phyloP scores from a whole-genome alignment of 2,797 vertebrate species.

The Callimico goeldii region DNA sequence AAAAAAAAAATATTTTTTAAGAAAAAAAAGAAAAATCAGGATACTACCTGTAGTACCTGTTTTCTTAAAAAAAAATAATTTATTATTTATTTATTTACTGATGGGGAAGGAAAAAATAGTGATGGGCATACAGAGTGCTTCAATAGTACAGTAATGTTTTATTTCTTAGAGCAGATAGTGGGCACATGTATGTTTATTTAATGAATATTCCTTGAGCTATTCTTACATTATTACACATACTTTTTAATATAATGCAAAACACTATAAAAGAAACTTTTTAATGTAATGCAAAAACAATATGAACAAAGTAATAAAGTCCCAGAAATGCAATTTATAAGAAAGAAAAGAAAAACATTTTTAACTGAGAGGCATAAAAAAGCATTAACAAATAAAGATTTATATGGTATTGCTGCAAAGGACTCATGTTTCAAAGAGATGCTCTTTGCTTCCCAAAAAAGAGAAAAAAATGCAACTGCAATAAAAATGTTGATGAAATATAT shows the following conservation, averaged over 20 bases:
- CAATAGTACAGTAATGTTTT: neutral
- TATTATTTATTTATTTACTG: neutral
- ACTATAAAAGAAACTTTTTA: neutral
- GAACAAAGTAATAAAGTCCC: constrained; percentile 24
- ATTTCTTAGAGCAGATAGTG: neutral
- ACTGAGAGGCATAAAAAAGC: neutral
- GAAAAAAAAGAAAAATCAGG: neutral
- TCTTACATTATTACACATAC: neutral
- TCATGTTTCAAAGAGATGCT: neutral
- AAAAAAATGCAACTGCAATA: neutral
- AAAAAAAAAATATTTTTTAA: too few species aligned
- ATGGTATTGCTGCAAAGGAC: neutral
- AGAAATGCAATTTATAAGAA: constrained; percentile 33
- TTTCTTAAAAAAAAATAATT: neutral
- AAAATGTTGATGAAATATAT: neutral
- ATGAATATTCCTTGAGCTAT: neutral
- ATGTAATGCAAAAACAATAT: constrained; percentile 19
- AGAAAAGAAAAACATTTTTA: neutral
- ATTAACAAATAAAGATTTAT: constrained; percentile 8
- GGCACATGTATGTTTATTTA: neutral
- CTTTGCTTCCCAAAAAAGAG: neutral
- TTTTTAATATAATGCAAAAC: neutral
- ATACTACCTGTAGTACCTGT: neutral
- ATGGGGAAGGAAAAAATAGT: neutral
- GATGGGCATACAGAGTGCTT: neutral